Percentiles rank a stretch among this genome's conserved stretches.
phyloP scores from a whole-genome alignment of 2,113 vertebrate genomes.

The Atherinomorus stipes region DNA sequence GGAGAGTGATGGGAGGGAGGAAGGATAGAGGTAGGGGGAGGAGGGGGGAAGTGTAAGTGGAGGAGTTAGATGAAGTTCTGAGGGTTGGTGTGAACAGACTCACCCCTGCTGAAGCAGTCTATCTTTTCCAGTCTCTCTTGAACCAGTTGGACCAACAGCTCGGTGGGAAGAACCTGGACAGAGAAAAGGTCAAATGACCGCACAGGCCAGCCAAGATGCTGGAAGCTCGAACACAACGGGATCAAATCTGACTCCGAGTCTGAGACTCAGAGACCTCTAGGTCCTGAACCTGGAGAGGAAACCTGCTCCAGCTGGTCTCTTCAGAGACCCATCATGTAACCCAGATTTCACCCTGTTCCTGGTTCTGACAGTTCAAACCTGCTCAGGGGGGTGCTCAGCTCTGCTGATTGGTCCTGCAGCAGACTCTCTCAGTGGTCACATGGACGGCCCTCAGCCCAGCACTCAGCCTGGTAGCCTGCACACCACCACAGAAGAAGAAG shows the following conservation, averaged over 20 bases:
- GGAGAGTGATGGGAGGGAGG: no score
- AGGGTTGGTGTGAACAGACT: slow-evolving; percentile 29
- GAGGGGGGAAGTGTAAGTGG: no score
- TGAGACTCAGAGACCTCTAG: no score
- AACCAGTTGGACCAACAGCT: slow-evolving; percentile 82
- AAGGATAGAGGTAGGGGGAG: no score
- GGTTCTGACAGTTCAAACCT: background rate
- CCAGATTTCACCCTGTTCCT: no score
- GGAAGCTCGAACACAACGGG: no score
- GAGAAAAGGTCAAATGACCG: background rate
- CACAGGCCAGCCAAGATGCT: background rate
- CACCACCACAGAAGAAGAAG: slow-evolving; percentile 16
- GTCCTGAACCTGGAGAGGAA: background rate
- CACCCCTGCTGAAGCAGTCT: slow-evolving; percentile 89
- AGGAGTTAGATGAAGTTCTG: no score
- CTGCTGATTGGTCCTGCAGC: slow-evolving; percentile 59
- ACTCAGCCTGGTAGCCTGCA: slow-evolving; percentile 76
- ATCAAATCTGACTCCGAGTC: no score
- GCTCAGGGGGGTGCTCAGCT: slow-evolving; percentile 41
- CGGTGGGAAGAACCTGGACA: slow-evolving; percentile 81
- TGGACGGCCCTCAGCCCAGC: slow-evolving; percentile 69
- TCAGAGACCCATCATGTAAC: background rate
- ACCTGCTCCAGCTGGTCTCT: background rate
- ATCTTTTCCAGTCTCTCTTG: slow-evolving; percentile 83
- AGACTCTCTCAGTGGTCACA: slow-evolving; percentile 62